Conservation (phyloP, 1,140 invertebrate species). For the Lineus longissimus region DNA sequence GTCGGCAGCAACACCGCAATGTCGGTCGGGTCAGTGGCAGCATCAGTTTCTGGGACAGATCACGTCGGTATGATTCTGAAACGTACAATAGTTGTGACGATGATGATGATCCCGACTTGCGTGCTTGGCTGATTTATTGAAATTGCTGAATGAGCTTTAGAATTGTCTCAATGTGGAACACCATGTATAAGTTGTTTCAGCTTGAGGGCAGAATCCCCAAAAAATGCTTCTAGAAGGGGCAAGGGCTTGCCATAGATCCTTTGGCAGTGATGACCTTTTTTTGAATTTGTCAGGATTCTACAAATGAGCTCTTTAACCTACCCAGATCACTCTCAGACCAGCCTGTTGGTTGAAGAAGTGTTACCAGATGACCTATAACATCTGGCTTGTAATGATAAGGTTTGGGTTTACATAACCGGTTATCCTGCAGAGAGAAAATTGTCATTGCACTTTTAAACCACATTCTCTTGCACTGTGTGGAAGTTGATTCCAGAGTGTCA, state of each 20-base stretch:
- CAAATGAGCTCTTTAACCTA: constrained; percentile 56
- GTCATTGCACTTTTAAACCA: too few species aligned
- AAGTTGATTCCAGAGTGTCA: too few species aligned
- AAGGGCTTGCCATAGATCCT: too few species aligned
- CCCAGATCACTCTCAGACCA: constrained; percentile 57
- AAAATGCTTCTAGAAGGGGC: constrained; percentile 16
- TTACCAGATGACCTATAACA: constrained; percentile 70
- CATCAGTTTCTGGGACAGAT: constrained; percentile 65
- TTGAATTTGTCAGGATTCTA: too few species aligned
- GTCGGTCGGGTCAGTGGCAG: constrained; percentile 66
- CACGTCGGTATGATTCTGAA: constrained; percentile 63
- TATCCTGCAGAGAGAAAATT: constrained; percentile 24
- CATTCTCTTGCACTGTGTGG: too few species aligned
- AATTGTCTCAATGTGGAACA: not conserved
- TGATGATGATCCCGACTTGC: not conserved
- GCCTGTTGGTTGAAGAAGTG: constrained; percentile 65
- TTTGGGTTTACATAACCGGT: constrained; percentile 55
- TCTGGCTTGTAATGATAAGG: constrained; percentile 64
- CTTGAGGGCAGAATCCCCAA: constrained; percentile 17
- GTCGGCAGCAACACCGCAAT: constrained; percentile 68
- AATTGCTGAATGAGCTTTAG: not conserved
- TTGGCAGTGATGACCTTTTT: too few species aligned
- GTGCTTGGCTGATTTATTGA: not conserved
- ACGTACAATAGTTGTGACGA: constrained; percentile 23
- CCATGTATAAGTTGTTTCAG: not conserved